Conservation (phyloP, 2,888 invertebrate genomes). For the Barypeithes pellucidus region DNA sequence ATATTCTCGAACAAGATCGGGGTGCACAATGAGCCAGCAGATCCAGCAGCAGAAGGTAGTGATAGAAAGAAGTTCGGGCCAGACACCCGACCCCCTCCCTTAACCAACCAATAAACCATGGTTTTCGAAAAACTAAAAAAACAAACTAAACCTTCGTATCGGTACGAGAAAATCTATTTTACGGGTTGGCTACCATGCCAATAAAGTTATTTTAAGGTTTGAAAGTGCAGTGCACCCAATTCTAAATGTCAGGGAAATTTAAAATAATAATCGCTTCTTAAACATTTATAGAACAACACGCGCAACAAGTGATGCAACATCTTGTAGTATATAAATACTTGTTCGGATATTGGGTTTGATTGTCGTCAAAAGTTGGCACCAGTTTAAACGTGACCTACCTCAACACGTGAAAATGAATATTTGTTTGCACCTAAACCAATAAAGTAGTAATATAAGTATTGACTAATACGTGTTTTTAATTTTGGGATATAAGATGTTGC, state of each 20-base stretch:
- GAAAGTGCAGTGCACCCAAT: not conserved
- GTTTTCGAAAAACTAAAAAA: no score
- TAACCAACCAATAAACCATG: no score
- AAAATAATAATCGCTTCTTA: not conserved
- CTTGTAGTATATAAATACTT: not conserved
- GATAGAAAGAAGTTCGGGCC: no score
- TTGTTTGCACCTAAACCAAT: no score
- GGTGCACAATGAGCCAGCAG: no score
- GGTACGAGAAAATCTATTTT: not conserved
- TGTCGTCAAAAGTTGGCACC: not conserved
- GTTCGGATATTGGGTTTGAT: not conserved
- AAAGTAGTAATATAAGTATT: no score
- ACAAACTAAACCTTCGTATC: no score
- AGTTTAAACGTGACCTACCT: not conserved
- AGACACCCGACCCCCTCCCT: no score
- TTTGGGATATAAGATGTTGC: no score
- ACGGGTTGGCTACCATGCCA: not conserved
- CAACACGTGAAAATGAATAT: not conserved
- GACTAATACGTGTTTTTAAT: no score
- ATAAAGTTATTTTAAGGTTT: constrained; percentile 13
- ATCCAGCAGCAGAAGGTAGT: no score
- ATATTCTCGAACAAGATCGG: no score
- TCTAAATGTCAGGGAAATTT: constrained; percentile 11
- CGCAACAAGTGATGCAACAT: constrained; percentile 10
- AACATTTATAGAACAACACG: constrained; percentile 1